A percentile compares a stretch with the other conserved stretches of the same genome.
These are phyloP conservation scores for Elymnias hypermnestra DNA, from an alignment of 1,140 invertebrate genomes.

Conservation along the genomic window DNA sequence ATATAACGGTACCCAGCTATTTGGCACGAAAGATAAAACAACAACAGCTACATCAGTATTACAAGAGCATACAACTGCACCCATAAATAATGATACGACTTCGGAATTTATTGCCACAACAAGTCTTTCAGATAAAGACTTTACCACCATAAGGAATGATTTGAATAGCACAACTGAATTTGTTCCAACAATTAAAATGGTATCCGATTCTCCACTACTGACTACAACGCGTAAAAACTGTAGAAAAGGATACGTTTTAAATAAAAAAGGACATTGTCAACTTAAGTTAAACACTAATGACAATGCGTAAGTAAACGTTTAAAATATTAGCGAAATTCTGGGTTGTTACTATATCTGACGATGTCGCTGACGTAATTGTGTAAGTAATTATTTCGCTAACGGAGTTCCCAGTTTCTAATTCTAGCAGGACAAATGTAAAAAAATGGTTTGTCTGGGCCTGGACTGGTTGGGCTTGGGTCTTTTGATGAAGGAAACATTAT, in stretches of 20 bases:
- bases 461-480: too few species aligned
- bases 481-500: too few species aligned
- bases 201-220: slow-evolving; percentile 9
- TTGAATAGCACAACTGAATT: slow-evolving; percentile 16
- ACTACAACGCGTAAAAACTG: slow-evolving; percentile 39
- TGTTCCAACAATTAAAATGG: slow-evolving; percentile 11
- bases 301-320: slow-evolving; percentile 62
- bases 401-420: too few species aligned
- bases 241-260: slow-evolving; percentile 60
- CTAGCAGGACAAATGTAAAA: too few species aligned
- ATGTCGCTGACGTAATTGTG: too few species aligned
- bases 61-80: slow-evolving; percentile 15
- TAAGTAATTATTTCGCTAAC: too few species aligned
- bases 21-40: slow-evolving; percentile 29
- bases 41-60: slow-evolving; percentile 29
- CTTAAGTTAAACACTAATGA: slow-evolving; percentile 49
- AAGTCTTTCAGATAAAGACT: neutral
- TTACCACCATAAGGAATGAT: slow-evolving; percentile 11
- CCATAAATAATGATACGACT: slow-evolving; percentile 2
- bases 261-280: slow-evolving; percentile 62
- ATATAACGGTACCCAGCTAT: slow-evolving; percentile 37
- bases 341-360: too few species aligned
- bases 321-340: too few species aligned
- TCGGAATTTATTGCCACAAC: slow-evolving; percentile 3
- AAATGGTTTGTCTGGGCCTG: too few species aligned